Conservation (phyloP, 2,113 vertebrate genomes). For the Merops nubicus region DNA sequence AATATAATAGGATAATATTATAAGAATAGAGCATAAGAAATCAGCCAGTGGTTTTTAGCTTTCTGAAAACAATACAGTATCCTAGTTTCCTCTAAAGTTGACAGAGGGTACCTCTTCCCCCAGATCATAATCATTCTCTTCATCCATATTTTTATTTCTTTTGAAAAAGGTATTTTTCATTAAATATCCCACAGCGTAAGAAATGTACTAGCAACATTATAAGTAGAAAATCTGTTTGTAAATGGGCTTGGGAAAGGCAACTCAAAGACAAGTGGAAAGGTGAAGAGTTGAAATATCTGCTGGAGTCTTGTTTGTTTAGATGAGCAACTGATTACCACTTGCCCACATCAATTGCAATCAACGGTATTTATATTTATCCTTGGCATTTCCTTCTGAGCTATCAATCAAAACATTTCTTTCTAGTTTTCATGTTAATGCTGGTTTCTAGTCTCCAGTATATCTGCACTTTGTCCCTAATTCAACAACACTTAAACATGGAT, state of each 20-base stretch:
- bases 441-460: neutral
- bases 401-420: conserved; percentile 44
- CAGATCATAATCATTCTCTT: neutral
- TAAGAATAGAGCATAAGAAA: neutral
- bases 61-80: neutral
- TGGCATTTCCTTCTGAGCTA: conserved; percentile 54
- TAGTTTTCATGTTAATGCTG: neutral
- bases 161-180: neutral
- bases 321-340: conserved; percentile 61
- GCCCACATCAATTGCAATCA: conserved; percentile 65
- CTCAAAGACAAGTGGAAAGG: conserved; percentile 53
- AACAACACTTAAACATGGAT: neutral
- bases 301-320: conserved; percentile 65
- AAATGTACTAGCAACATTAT: neutral
- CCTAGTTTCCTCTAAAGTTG: neutral
- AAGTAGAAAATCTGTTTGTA: neutral
- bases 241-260: conserved; percentile 33
- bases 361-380: conserved; percentile 60
- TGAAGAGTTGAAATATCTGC: conserved; percentile 62
- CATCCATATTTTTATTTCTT: neutral
- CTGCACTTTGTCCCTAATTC: neutral
- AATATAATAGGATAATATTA: neutral
- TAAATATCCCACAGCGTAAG: neutral
- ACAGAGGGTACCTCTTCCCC: neutral
- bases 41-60: neutral